Evolutionary conservation across 2,888 invertebrate genomes (phyloP), one percentile per base, ranked within the genome.

Genomic region (Lycaena phlaeas): DNA sequence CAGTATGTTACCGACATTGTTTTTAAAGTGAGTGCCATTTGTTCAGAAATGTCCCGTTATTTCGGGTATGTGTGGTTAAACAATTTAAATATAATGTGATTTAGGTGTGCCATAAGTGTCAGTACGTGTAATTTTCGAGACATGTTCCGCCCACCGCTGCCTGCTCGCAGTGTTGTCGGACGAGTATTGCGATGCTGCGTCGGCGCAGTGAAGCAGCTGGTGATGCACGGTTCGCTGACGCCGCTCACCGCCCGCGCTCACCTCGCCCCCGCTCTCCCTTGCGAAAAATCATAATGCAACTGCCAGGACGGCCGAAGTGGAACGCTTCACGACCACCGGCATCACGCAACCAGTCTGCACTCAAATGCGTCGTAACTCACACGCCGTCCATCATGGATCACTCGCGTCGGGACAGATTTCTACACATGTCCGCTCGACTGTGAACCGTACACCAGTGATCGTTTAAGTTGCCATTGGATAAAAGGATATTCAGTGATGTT

Each of bases 211-310:
- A 56, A 67, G 70, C 75, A 63, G 73, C 73, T 69, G 72, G 70
- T 67, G 72, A 72, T 70, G 74, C 78, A 81, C 81, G 81, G 67
- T 81, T 67, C 69, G 78, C 70, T 78, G 81, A 59, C 69, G 59
- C 54, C 67, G 61, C 68, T 63, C 64, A 45, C 56, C 61, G 46
- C 58, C 64, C 61, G 68, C 74, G 61, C 71, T 30, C 41, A 18
- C 46, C 50, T 43, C 55, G 45, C 61, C 52, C 73, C 68, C 78
- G 73, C 70, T 70, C 68, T 71, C 74, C 81, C 79, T 79, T 82
- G 81, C 82, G 81, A 81, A 81, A 82, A 81, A 79, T 73, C 73
- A 79, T 81, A 81, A 81, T 81, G 84, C 84, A 82, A 82, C 78
- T 76, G 79, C 71, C 79, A 72, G 81, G 79, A 77, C 79, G 77